Base-by-base conservation (phyloP, 2,888 invertebrate species). In the Nymphalis c-album region DNA sequence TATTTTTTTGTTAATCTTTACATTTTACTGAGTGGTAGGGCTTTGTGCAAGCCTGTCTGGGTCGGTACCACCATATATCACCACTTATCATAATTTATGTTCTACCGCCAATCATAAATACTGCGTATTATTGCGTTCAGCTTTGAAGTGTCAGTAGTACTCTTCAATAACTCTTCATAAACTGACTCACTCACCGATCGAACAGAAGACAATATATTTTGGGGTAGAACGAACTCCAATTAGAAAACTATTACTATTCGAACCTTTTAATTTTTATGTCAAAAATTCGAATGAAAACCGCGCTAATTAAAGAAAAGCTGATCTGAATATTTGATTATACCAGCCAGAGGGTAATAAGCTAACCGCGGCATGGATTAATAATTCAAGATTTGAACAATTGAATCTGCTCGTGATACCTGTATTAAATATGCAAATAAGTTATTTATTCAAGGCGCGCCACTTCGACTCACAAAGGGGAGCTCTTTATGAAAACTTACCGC, bases 381-480 rank as follows among this genome's bases (percentile, higher is more conserved):
- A 90, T 90, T 86, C 84, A 86, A 76, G 80, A 79, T 79, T 81
- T 81, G 76, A 82, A 85, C 90, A 89, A 90, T 88, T 87, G 86
- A 87, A 89, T 84, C 83, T 72, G 76, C 81, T 72, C 82, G 78
- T 83, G 85, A 87, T 87, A 89, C 88, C 86, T 87, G 90, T 86
- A 90, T 90, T 90, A 91, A 87, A 87, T 86, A 91, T 91, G 89
- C 79, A 91, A 90, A 91, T 90, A 78, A 88, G 85, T 91, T 89
- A 91, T 91, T 90, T 91, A 90, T 90, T 90, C 88, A 90, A 88
- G 80, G 79, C 82, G 77, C 78, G 76, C 73, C 76, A 76, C 76
- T 77, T 77, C 78, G 74, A 75, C 78, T 80, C 77, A 75, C 75
- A 73, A 79, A 80, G 84, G 84, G 87, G 80, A 79, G 72, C 31